Conservation (phyloP, 2,888 invertebrate species). For the Caenorhabditis becei region DNA sequence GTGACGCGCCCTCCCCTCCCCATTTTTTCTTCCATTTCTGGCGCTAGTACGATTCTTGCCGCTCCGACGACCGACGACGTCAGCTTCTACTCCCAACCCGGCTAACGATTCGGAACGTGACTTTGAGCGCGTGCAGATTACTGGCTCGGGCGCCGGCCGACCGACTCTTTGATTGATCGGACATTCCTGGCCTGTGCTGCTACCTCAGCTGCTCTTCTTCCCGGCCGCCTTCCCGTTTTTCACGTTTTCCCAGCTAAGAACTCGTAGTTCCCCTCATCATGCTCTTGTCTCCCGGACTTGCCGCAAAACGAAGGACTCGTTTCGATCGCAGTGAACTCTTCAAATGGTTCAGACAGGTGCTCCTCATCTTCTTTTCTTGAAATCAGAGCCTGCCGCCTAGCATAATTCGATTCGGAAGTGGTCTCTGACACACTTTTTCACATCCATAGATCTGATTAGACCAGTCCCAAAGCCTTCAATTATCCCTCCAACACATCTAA, state of each 20-base stretch:
- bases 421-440: background rate
- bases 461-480: too few species aligned
- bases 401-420: constrained; percentile 14
- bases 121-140: constrained; percentile 30
- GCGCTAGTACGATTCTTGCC: background rate
- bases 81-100: background rate
- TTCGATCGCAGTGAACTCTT: constrained; percentile 19
- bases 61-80: too few species aligned
- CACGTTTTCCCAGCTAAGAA: constrained; percentile 27
- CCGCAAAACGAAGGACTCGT: constrained; percentile 5
- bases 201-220: background rate
- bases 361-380: background rate
- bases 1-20: constrained; percentile 22
- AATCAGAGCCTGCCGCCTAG: too few species aligned
- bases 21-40: constrained; percentile 9
- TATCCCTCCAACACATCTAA: background rate
- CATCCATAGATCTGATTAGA: background rate
- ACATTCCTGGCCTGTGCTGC: background rate
- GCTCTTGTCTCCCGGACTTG: background rate
- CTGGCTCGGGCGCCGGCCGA: background rate
- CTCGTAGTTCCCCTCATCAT: background rate
- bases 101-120: constrained; percentile 20
- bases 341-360: constrained; percentile 39
- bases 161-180: constrained; percentile 33
- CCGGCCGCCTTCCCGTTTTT: constrained; percentile 4